A percentile compares a stretch with the other conserved stretches of the same genome.
Conservation (phyloP, 2,113 vertebrate species). For the Nerophis ophidion region DNA sequence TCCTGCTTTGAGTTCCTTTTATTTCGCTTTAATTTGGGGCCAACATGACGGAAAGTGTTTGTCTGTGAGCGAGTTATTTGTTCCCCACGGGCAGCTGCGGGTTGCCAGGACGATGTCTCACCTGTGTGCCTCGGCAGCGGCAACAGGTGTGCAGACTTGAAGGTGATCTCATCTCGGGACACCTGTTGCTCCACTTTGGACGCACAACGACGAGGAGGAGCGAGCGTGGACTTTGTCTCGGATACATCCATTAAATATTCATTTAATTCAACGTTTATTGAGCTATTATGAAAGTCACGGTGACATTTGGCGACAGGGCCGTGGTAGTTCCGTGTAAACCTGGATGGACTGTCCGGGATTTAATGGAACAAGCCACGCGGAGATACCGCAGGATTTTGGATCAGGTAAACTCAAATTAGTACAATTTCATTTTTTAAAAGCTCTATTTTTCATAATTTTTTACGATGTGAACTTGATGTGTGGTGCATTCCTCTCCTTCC, state of each 20-base stretch:
- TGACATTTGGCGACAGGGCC: slow-evolving; percentile 80
- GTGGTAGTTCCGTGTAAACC: slow-evolving; percentile 88
- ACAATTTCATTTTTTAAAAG: not conserved
- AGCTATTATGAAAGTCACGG: slow-evolving; percentile 84
- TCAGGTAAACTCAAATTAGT: slow-evolving; percentile 68
- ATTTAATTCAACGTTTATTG: not conserved
- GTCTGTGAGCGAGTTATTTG: not conserved
- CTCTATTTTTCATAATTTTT: not conserved
- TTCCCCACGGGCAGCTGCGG: accelerated
- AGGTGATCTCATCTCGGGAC: slow-evolving; percentile 49
- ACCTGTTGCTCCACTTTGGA: slow-evolving; percentile 64
- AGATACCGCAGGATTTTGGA: slow-evolving; percentile 79
- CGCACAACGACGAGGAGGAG: slow-evolving; percentile 15
- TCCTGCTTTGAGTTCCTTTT: slow-evolving; percentile 61
- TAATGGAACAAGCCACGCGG: slow-evolving; percentile 83
- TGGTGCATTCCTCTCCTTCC: not conserved
- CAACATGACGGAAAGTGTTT: slow-evolving; percentile 19
- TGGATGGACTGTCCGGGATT: slow-evolving; percentile 79
- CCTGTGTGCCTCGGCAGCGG: not conserved
- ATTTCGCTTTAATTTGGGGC: slow-evolving; percentile 30
- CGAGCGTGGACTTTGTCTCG: not conserved
- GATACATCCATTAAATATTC: too few species aligned
- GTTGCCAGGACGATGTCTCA: not conserved
- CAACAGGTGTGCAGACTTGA: not conserved
- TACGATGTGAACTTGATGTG: accelerated